Conservation (phyloP, 1,140 invertebrate genomes). For the Mercenaria mercenaria region DNA sequence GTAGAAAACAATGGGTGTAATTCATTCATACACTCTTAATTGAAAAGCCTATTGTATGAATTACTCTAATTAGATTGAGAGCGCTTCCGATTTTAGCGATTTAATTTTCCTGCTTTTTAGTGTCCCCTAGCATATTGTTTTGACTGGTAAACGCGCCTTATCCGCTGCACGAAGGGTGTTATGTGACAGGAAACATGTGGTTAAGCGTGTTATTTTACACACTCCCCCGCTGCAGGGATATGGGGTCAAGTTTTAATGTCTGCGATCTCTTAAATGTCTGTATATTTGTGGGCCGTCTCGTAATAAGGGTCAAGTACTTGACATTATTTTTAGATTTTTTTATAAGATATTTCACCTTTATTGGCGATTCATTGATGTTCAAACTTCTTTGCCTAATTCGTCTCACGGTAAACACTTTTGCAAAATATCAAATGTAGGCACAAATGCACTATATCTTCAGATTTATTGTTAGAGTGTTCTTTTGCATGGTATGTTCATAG, state of each 20-base stretch:
- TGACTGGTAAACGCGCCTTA: slow-evolving; percentile 28
- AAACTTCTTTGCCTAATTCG: too few relatives aligned
- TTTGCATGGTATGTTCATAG: too few relatives aligned
- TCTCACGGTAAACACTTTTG: too few relatives aligned
- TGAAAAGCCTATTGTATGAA: slow-evolving; percentile 25
- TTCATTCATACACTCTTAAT: not conserved
- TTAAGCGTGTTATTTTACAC: not conserved
- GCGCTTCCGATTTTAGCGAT: slow-evolving; percentile 25
- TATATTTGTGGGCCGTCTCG: not conserved
- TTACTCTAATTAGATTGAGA: slow-evolving; percentile 5
- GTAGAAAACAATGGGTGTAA: slow-evolving; percentile 11
- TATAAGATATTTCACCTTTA: too few relatives aligned
- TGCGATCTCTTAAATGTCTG: not conserved
- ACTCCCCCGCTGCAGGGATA: slow-evolving; percentile 3
- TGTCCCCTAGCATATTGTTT: not conserved
- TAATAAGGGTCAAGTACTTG: too few relatives aligned
- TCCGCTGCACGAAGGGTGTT: slow-evolving; percentile 3
- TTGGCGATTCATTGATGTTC: too few relatives aligned
- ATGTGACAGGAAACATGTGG: slow-evolving; percentile 26
- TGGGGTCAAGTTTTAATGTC: not conserved
- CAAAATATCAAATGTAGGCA: too few relatives aligned
- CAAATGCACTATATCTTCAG: too few relatives aligned
- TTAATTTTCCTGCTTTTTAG: slow-evolving; percentile 29
- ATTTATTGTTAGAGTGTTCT: too few relatives aligned
- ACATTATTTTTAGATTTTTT: too few relatives aligned